A percentile compares a stretch with the other conserved stretches of the same genome.
phyloP scores from a whole-genome alignment of 2,888 invertebrate genomes.

The Brachyopa scutellaris region DNA sequence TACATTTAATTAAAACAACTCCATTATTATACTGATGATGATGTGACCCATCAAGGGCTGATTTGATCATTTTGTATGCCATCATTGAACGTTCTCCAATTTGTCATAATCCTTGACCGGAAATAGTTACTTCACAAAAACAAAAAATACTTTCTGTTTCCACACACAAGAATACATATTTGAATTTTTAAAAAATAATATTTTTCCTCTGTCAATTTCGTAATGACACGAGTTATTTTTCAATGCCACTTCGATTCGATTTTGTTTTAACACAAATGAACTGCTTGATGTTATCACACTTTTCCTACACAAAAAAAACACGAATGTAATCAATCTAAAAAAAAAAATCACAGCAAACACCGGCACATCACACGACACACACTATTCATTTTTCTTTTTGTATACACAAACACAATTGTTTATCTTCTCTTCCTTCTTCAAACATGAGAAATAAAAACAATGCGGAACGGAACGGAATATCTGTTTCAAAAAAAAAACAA shows the following conservation, averaged over 20 bases:
- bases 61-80: constrained; percentile 80
- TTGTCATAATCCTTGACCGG: constrained; percentile 58
- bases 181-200: not conserved
- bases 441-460: constrained; percentile 28
- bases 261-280: constrained; percentile 23
- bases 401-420: constrained; percentile 48
- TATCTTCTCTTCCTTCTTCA: constrained; percentile 40
- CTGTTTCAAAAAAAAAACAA: constrained; percentile 9
- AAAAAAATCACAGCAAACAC: constrained; percentile 23
- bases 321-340: too few relatives aligned
- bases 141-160: not conserved
- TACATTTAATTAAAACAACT: constrained; percentile 80
- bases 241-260: constrained; percentile 26
- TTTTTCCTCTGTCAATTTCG: constrained; percentile 33
- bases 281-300: constrained; percentile 24
- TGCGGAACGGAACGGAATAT: constrained; percentile 52
- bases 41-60: constrained; percentile 78
- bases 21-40: constrained; percentile 77
- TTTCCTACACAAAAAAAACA: constrained; percentile 25
- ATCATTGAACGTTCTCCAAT: constrained; percentile 68
- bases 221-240: constrained; percentile 29
- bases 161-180: too few relatives aligned
- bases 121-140: not conserved
- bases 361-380: constrained; percentile 47
- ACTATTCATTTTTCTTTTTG: not conserved